Evolutionary conservation across 2,888 invertebrate species (phyloP).

Genomic region (Hirtodrosophila alboralis): DNA sequence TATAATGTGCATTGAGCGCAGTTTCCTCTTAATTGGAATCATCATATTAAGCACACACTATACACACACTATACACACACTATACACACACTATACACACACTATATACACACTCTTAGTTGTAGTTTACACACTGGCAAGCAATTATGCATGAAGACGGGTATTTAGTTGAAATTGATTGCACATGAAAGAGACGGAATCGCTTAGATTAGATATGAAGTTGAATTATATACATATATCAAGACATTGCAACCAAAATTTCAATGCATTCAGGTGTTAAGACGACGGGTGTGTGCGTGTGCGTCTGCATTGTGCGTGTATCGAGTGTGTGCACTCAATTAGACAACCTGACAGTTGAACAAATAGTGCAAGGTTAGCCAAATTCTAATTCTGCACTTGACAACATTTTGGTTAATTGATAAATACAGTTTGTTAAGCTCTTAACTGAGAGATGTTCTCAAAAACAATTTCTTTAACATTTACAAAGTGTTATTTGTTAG

Average conservation of each 20-base stretch:
- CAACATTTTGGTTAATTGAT: constrained; percentile 50
- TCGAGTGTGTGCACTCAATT: constrained; percentile 57
- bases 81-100: constrained; percentile 5
- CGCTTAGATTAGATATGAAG: constrained; percentile 35
- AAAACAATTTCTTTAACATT: too few species aligned
- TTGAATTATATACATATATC: constrained; percentile 1
- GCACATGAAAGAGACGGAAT: constrained; percentile 51
- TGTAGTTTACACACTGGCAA: constrained; percentile 28
- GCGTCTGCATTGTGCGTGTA: constrained; percentile 15
- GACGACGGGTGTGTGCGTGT: constrained; percentile 21
- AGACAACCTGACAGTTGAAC: constrained; percentile 48
- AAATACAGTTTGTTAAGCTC: constrained; percentile 19
- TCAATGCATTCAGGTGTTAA: constrained; percentile 39
- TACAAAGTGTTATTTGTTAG: too few species aligned
- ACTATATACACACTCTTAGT: constrained; percentile 11
- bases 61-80: constrained; percentile 14
- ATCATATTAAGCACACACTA: constrained; percentile 67
- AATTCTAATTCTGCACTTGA: constrained; percentile 44
- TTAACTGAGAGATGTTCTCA: neutral
- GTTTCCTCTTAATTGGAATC: constrained; percentile 69
- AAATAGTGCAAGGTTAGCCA: constrained; percentile 53
- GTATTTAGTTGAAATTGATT: constrained; percentile 74
- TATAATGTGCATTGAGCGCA: constrained; percentile 32
- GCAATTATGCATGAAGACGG: constrained; percentile 71
- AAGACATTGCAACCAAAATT: constrained; percentile 11